These are phyloP conservation scores for Drosophila prolongata DNA, from an alignment of 2,888 invertebrate genomes.

Conservation along the genomic window DNA sequence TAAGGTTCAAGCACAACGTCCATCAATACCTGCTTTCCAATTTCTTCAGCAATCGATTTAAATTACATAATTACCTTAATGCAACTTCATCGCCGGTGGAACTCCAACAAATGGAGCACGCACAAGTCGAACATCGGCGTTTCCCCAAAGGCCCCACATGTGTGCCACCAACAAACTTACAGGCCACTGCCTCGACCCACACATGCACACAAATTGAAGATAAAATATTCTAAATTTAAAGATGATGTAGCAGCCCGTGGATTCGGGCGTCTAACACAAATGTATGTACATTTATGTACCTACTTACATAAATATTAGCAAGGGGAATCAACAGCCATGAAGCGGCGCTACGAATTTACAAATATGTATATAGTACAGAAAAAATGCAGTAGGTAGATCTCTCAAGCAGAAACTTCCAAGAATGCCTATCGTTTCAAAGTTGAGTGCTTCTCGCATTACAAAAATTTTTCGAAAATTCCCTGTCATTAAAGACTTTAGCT, in stretches of 20 bases:
- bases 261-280: slow-evolving; percentile 56
- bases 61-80: slow-evolving; percentile 21
- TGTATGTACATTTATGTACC: slow-evolving; percentile 26
- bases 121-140: slow-evolving; percentile 18
- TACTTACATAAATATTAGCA: slow-evolving; percentile 38
- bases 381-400: slow-evolving; percentile 21
- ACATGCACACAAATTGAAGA: slow-evolving; percentile 63
- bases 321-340: slow-evolving; percentile 36
- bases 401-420: background rate
- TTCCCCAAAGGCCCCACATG: slow-evolving; percentile 41
- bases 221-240: slow-evolving; percentile 76
- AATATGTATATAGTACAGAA: slow-evolving; percentile 13
- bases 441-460: background rate
- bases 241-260: slow-evolving; percentile 70
- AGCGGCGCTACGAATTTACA: slow-evolving; percentile 37
- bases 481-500: background rate
- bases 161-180: slow-evolving; percentile 29
- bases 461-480: background rate
- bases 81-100: slow-evolving; percentile 9
- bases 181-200: slow-evolving; percentile 40
- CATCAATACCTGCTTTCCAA: background rate
- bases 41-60: slow-evolving; percentile 11
- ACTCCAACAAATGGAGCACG: slow-evolving; percentile 11
- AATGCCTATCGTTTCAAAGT: background rate
- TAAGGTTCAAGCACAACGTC: too few species aligned